Percentiles rank a stretch among this genome's conserved stretches.
Conservation (phyloP, 2,888 invertebrate genomes). For the Noctua janthe region DNA sequence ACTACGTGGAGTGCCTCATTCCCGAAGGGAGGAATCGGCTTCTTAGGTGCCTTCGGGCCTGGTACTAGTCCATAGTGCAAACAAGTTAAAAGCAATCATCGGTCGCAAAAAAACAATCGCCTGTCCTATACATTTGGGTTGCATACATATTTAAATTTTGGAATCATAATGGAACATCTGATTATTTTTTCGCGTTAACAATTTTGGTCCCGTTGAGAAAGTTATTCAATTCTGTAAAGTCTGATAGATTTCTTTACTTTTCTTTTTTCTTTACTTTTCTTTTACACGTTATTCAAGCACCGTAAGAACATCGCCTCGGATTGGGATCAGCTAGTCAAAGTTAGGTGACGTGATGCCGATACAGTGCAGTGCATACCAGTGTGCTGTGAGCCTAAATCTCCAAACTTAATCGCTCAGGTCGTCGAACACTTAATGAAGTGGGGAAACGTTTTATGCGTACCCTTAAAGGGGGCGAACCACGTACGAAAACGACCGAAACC, state of each 20-base stretch:
- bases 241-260: background rate
- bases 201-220: background rate
- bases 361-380: background rate
- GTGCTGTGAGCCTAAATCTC: conserved; percentile 66
- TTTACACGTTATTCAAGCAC: background rate
- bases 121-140: background rate
- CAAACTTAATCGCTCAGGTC: conserved; percentile 75
- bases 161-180: background rate
- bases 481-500: conserved; percentile 54
- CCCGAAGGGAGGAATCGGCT: too few species aligned
- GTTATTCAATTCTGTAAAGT: background rate
- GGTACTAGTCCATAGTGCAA: background rate
- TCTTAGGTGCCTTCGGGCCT: too few species aligned
- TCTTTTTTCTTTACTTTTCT: background rate
- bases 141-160: background rate
- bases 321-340: background rate
- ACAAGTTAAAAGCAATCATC: background rate
- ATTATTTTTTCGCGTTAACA: background rate
- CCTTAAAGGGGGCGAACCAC: conserved; percentile 63
- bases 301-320: too few species aligned
- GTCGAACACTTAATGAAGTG: conserved; percentile 80
- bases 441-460: conserved; percentile 72
- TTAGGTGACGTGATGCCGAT: background rate
- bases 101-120: background rate
- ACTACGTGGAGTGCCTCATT: too few species aligned